phyloP scores from a whole-genome alignment of 2,797 vertebrate species.

The Poecile montanus region DNA sequence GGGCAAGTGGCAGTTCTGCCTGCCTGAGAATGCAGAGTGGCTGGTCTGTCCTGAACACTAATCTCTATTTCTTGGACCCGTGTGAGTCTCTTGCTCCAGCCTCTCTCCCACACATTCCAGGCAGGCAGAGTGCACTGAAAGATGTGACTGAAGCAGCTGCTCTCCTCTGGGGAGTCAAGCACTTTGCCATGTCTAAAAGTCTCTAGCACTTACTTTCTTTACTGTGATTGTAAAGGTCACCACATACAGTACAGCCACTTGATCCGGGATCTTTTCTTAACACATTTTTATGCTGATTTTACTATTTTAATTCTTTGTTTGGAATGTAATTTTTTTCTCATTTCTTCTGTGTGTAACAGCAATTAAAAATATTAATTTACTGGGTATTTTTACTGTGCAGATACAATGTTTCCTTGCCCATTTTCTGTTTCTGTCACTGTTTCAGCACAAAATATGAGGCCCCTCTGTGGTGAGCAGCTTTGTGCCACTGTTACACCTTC shows the following conservation, averaged over 20 bases:
- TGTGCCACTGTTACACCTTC: not conserved
- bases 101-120: conserved; percentile 18
- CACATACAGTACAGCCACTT: conserved; percentile 22
- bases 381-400: not conserved
- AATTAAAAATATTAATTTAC: conserved; percentile 67
- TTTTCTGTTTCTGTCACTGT: not conserved
- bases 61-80: not conserved
- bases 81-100: not conserved
- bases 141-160: conserved; percentile 23
- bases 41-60: not conserved
- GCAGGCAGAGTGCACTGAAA: conserved; percentile 39
- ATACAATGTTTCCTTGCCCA: not conserved
- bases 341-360: conserved; percentile 61
- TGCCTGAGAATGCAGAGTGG: not conserved
- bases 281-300: conserved; percentile 47
- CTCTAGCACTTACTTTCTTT: conserved; percentile 36
- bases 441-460: not conserved
- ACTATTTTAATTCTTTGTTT: conserved; percentile 51
- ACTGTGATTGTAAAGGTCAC: conserved; percentile 56
- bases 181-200: not conserved
- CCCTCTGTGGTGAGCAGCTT: not conserved
- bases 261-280: conserved; percentile 56
- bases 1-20: not conserved
- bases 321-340: conserved; percentile 50
- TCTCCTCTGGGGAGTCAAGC: not conserved